These are phyloP conservation scores for Philantomba maxwellii DNA, from an alignment of 2,113 vertebrate genomes.

Conservation along the genomic window DNA sequence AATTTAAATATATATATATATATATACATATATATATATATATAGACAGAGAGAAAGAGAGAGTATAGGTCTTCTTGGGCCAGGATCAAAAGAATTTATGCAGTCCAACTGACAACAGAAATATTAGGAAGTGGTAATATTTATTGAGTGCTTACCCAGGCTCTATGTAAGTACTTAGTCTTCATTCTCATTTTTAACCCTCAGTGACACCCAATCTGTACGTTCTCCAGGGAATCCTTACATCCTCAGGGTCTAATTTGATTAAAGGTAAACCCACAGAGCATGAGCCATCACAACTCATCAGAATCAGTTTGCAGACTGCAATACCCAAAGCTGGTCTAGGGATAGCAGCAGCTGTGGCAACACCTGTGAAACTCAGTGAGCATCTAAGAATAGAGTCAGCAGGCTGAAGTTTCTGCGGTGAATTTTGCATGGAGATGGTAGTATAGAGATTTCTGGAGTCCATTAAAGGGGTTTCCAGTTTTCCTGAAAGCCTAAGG, in stretches of 20 bases:
- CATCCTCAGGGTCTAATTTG: neutral
- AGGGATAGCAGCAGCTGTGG: neutral
- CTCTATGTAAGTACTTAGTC: neutral
- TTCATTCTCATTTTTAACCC: conserved; percentile 30
- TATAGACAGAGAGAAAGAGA: neutral
- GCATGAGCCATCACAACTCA: neutral
- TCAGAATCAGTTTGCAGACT: neutral
- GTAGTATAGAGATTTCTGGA: too few relatives aligned
- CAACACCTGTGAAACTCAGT: neutral
- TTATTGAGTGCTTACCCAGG: neutral
- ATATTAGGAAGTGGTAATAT: neutral
- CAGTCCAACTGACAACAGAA: neutral
- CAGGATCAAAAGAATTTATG: neutral
- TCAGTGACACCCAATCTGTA: conserved; percentile 17
- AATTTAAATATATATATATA: neutral
- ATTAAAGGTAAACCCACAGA: conserved; percentile 16
- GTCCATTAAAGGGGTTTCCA: neutral
- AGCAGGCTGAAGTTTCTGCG: neutral
- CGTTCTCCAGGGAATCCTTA: conserved; percentile 36
- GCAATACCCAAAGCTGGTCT: neutral
- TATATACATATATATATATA: too few relatives aligned
- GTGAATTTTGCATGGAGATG: neutral
- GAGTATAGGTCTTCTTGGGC: neutral
- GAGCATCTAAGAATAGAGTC: neutral
- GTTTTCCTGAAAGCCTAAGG: neutral